Percentiles rank a stretch among this genome's conserved stretches.
These are phyloP conservation scores for Lasaia peninsularis DNA, from an alignment of 1,140 invertebrate genomes.

Conservation along the genomic window DNA sequence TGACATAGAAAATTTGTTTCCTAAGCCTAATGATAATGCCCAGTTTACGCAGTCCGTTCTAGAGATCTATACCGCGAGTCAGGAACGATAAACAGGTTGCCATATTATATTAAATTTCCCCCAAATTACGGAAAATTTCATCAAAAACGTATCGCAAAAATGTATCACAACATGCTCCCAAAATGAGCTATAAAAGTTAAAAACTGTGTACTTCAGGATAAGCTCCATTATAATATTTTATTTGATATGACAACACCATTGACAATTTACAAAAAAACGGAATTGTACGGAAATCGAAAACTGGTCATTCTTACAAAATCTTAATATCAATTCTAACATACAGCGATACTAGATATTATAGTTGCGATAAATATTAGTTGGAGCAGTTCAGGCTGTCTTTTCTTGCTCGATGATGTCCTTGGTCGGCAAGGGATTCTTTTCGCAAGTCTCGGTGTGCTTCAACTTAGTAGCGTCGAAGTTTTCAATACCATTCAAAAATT, in stretches of 20 bases:
- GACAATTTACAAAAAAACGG: conserved; percentile 10
- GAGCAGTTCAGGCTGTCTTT: conserved; percentile 79
- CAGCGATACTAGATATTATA: conserved; percentile 71
- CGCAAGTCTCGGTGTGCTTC: conserved; percentile 92
- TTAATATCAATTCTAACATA: conserved; percentile 70
- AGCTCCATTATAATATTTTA: conserved; percentile 12
- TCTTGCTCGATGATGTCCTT: conserved; percentile 88
- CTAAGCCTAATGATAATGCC: conserved; percentile 59
- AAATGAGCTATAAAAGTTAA: conserved; percentile 1
- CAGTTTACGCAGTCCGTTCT: conserved; percentile 42
- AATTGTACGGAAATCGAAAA: conserved; percentile 36
- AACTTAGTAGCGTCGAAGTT: conserved; percentile 90
- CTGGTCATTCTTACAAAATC: conserved; percentile 43
- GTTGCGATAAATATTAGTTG: conserved; percentile 42
- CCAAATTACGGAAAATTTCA: background rate
- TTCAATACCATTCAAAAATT: conserved; percentile 92
- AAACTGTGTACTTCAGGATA: conserved; percentile 3
- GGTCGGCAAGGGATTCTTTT: conserved; percentile 93
- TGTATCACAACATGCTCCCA: background rate
- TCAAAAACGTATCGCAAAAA: background rate
- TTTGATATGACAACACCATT: conserved; percentile 7
- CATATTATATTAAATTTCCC: background rate
- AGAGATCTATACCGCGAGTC: conserved; percentile 10
- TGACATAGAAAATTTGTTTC: conserved; percentile 74
- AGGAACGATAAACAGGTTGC: conserved; percentile 12